Conservation (phyloP, 1,140 invertebrate species). For the Heliothis virescens region DNA sequence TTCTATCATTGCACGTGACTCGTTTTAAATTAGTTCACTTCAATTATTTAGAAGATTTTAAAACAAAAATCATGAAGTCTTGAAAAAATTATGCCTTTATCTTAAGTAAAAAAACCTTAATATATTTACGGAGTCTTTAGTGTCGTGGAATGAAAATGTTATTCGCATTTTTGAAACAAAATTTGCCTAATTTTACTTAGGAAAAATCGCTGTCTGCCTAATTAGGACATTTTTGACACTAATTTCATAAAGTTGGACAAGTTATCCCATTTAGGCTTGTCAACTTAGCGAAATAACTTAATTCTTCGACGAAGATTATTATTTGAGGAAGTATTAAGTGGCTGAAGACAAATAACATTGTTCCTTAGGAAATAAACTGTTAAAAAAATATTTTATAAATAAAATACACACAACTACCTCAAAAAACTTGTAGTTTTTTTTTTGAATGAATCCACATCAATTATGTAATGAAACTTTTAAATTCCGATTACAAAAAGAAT, state of each 20-base stretch:
- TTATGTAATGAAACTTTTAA: too few species aligned
- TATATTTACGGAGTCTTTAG: not conserved
- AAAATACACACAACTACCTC: too few species aligned
- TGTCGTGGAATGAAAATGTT: not conserved
- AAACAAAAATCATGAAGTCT: too few species aligned
- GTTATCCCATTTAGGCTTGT: not conserved
- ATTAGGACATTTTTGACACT: slow-evolving; percentile 34
- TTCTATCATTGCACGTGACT: too few species aligned
- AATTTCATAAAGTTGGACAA: not conserved
- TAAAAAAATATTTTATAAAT: too few species aligned
- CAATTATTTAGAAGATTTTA: too few species aligned
- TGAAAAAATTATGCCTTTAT: not conserved
- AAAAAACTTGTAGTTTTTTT: too few species aligned
- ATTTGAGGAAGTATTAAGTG: not conserved
- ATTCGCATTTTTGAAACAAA: slow-evolving; percentile 6
- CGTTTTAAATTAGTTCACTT: too few species aligned
- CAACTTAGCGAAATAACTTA: slow-evolving; percentile 1
- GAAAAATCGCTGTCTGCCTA: slow-evolving; percentile 23
- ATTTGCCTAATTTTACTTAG: not conserved
- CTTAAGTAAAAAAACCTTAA: not conserved
- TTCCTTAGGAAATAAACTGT: not conserved
- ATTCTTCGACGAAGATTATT: not conserved
- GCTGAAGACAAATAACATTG: not conserved
- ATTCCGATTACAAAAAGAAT: too few species aligned
- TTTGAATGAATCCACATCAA: too few species aligned